Evolutionary conservation across 1,140 invertebrate species (phyloP), one percentile per base, ranked within the genome.

Genomic region (Stratiolaelaps scimitus): DNA sequence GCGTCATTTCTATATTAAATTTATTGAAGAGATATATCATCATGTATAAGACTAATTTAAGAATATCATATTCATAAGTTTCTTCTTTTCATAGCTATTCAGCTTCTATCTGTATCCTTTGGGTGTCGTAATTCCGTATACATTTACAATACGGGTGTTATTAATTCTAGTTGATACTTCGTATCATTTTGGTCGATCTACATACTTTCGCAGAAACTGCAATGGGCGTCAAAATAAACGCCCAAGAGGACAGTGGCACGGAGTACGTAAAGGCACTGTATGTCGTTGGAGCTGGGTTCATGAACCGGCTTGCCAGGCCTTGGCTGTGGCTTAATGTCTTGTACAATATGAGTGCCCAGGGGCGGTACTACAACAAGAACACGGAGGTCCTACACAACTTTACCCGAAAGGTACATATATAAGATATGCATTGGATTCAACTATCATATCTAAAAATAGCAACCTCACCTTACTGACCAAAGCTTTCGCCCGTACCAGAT

Each of bases 181-280:
- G n/a, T n/a, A n/a, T n/a, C n/a, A n/a, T n/a, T n/a, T n/a, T n/a
- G n/a, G n/a, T n/a, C n/a, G n/a, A n/a, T n/a, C n/a, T n/a, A n/a
- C n/a, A n/a, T n/a, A n/a, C n/a, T n/a, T n/a, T n/a, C n/a, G n/a
- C 72, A 87, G 86, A 89, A 76, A 86, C 86, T 67, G 86, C 87
- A 15, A 89, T 91, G 86, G 88, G 87, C 43, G 76, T 78, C 65
- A 77, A 79, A 73, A 78, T 87, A 7, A 80, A 82, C 73, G 83
- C 84, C 1, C 85, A 88, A 75, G 76, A 74, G 66, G 75, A 83
- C 70, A 76, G 75, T 40, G 78, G 84, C 68, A 84, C 83, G 43
- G 81, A 84, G 67, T 89, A 90, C 75, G 85, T 88, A 1, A 78
- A 81, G 71, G 84, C 86, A 29, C 80, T 88, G 47, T 48, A 48